These are phyloP conservation scores for Anabas testudineus DNA, from an alignment of 2,797 vertebrate genomes.

Conservation along the genomic window DNA sequence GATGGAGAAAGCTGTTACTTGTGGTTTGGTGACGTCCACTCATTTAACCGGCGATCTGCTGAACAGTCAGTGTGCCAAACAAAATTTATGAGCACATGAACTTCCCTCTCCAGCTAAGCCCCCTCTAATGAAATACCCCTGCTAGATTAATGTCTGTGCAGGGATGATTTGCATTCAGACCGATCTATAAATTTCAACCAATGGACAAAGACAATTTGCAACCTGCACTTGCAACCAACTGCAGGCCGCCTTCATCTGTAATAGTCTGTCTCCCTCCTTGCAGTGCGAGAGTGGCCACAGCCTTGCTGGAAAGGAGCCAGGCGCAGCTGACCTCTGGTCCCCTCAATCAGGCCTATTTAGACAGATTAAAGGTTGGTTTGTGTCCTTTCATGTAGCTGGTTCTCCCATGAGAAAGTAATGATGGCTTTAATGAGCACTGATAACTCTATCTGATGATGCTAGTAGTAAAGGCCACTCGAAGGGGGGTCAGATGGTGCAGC, in stretches of 20 bases:
- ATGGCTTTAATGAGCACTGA: slow-evolving; percentile 60
- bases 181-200: slow-evolving; percentile 73
- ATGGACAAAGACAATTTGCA: slow-evolving; percentile 69
- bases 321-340: slow-evolving; percentile 46
- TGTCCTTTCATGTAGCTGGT: slow-evolving; percentile 60
- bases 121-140: slow-evolving; percentile 79
- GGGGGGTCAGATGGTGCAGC: background rate
- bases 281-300: slow-evolving; percentile 12
- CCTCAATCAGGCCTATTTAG: slow-evolving; percentile 44
- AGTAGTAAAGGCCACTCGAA: slow-evolving; percentile 41
- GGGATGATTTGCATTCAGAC: slow-evolving; percentile 80
- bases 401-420: slow-evolving; percentile 52
- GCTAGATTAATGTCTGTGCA: slow-evolving; percentile 76
- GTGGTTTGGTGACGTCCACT: slow-evolving; percentile 65
- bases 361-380: slow-evolving; percentile 46
- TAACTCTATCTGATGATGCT: slow-evolving; percentile 36
- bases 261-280: slow-evolving; percentile 24
- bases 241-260: slow-evolving; percentile 42
- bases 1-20: slow-evolving; percentile 65
- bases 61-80: slow-evolving; percentile 81
- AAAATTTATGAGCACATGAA: slow-evolving; percentile 75
- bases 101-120: slow-evolving; percentile 64
- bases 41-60: slow-evolving; percentile 76
- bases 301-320: slow-evolving; percentile 33
- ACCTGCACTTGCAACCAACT: slow-evolving; percentile 61